Evolutionary conservation across 2,113 vertebrate genomes (phyloP).

Genomic region (Pandion haliaetus): DNA sequence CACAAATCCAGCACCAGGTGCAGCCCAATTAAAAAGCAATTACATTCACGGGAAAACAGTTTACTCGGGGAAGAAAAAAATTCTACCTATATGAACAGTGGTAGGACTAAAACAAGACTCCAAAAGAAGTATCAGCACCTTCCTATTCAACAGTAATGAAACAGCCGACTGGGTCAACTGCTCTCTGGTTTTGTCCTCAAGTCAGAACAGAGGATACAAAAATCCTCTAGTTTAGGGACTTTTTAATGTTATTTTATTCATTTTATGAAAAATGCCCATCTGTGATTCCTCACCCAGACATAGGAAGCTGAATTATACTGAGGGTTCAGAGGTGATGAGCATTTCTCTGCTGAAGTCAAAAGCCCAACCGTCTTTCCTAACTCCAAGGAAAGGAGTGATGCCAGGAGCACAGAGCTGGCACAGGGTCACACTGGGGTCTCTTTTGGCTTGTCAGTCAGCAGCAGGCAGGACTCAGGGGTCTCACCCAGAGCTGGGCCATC

Average conservation of each 20-base stretch:
- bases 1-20: constrained; percentile 18
- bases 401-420: neutral
- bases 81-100: neutral
- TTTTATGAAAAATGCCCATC: neutral
- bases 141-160: neutral
- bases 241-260: neutral
- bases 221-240: neutral
- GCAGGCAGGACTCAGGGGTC: fast-evolving
- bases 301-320: fast-evolving
- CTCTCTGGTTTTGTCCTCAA: neutral
- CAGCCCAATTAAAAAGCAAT: constrained; percentile 50
- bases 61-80: neutral
- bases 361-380: neutral
- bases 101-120: neutral
- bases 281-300: neutral
- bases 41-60: neutral
- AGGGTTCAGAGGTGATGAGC: neutral
- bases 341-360: fast-evolving
- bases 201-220: neutral
- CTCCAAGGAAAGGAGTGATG: fast-evolving
- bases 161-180: neutral
- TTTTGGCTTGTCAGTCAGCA: neutral
- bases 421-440: fast-evolving
- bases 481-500: neutral
- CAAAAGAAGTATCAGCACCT: neutral